Evolutionary conservation across 2,888 invertebrate genomes (phyloP), one percentile per base, ranked within the genome.

Genomic region (Calephelis perditalis): DNA sequence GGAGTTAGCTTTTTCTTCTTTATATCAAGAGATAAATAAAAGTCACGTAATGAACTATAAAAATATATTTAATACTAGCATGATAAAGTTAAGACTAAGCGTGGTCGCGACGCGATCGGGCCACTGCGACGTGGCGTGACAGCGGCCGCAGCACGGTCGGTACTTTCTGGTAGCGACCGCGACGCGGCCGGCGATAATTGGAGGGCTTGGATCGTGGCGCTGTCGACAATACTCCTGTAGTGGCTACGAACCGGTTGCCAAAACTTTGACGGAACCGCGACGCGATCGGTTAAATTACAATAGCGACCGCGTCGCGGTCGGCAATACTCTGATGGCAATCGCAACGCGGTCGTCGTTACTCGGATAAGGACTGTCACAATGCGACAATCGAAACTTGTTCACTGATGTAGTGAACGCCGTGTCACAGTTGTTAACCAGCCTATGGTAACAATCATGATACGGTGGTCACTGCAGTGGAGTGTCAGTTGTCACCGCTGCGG

Each of bases 1-100:
- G 3, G 15, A 26, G 3, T 3, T 26, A 26, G 26, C 26, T 26
- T 26, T 26, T 26, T 4, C 26, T 2, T 26, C 26, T 40, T 26
- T 9, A 15, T 49, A 49, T 5, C 8, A 54, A 26, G 61, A 62
- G 37, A 36, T 65, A 67, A 64, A 64, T 58, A 68, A 66, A 63
- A 61, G 60, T 59, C 62, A n/a, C 10, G 55, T 45, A 12, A 44
- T 45, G 61, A 67, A 76, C 79, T 82, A 79, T 80, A 81, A 82
- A 80, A 82, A 82, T 82, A 84, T 63, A 67, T 81, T 77, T 84
- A 81, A 81, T 79, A 79, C 79, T 82, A 82, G 69, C 62, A 64
- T 67, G 67, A 67, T 67, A 68, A 68, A 66, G 64, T 69, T 66
- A 58, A 66, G 68, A 68, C 69, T 72, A 70, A 70, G 70, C 62